Evolutionary conservation across 2,888 invertebrate species (phyloP).

Genomic region (Trachelus troglodyta): DNA sequence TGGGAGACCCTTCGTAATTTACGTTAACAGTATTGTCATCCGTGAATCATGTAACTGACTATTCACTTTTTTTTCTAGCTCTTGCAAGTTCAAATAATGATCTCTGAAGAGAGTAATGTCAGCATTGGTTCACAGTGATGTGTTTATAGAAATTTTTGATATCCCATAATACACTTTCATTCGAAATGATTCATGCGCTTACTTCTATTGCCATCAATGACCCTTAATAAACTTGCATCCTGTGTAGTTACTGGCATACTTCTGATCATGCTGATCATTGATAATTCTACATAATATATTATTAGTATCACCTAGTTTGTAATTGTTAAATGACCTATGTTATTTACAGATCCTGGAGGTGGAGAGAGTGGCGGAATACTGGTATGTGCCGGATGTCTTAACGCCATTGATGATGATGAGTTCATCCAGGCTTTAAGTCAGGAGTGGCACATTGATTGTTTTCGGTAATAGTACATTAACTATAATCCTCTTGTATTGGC

Average conservation of each 20-base stretch:
- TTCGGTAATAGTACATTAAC: slow-evolving; percentile 71
- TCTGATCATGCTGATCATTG: not conserved
- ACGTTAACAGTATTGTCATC: slow-evolving; percentile 29
- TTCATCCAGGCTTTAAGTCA: slow-evolving; percentile 84
- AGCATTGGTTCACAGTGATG: not conserved
- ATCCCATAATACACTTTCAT: not conserved
- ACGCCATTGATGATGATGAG: slow-evolving; percentile 80
- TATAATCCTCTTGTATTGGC: not conserved
- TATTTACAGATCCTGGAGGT: slow-evolving; percentile 51
- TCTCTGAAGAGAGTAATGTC: not conserved
- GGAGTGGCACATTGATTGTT: slow-evolving; percentile 92
- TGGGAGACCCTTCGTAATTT: not conserved
- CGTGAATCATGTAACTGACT: slow-evolving; percentile 34
- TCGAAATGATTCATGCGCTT: not conserved
- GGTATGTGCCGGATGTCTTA: slow-evolving; percentile 80
- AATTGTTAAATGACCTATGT: not conserved
- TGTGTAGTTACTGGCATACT: not conserved
- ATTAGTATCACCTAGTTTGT: not conserved
- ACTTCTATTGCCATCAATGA: not conserved
- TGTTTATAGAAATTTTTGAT: not conserved
- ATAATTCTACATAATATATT: not conserved
- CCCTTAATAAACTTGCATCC: slow-evolving; percentile 5
- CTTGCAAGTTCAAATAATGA: not conserved
- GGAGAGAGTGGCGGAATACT: slow-evolving; percentile 50
- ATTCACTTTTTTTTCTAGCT: not conserved